Evolutionary conservation across 2,113 vertebrate species (phyloP).

Genomic region (Psittacula cyanocephala): DNA sequence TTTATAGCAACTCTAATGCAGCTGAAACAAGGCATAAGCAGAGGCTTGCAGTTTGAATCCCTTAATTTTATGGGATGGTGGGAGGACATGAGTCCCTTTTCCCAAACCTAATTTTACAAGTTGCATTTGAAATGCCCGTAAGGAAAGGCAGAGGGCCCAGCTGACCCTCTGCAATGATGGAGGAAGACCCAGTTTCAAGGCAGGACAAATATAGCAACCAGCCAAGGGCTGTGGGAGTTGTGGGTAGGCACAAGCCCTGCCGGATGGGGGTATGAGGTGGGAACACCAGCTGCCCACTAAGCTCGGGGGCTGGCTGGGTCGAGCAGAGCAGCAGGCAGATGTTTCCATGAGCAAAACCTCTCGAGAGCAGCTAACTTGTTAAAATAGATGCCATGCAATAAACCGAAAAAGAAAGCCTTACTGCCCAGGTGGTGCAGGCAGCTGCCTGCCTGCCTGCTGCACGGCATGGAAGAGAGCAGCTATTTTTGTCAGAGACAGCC

Average conservation of each 20-base stretch:
- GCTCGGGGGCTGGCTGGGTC: background rate
- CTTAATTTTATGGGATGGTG: accelerated
- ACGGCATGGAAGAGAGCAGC: accelerated
- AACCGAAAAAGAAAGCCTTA: background rate
- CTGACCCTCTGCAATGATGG: background rate
- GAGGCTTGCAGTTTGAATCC: background rate
- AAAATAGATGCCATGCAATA: background rate
- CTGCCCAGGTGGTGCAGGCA: background rate
- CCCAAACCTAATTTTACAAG: background rate
- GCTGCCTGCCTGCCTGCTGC: background rate
- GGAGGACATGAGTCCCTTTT: background rate
- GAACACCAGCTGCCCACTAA: background rate
- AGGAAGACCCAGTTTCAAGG: background rate
- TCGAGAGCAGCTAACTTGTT: background rate
- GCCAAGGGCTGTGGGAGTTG: accelerated
- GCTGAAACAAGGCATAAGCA: background rate
- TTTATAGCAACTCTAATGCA: background rate
- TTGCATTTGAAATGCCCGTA: background rate
- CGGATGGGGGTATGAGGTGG: accelerated
- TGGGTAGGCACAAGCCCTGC: accelerated
- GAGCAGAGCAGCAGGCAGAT: background rate
- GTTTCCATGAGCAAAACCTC: constrained; percentile 1
- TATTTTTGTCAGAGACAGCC: background rate
- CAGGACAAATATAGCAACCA: background rate
- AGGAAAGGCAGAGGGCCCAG: background rate